Base-by-base conservation (phyloP, 2,113 vertebrate genomes). In the Austrofundulus limnaeus region DNA sequence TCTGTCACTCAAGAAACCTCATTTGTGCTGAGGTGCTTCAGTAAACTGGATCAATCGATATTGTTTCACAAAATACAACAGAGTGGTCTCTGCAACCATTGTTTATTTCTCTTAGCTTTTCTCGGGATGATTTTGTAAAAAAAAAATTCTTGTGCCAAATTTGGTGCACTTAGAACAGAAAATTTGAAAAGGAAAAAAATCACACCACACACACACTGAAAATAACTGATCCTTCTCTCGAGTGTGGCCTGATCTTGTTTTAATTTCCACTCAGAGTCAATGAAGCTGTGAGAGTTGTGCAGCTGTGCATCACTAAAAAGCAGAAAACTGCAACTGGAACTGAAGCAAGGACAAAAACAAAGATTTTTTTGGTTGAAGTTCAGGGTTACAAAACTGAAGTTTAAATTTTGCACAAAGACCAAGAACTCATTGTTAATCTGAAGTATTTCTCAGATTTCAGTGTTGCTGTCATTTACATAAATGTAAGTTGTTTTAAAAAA, bases 21-120 rank as follows among this genome's bases (percentile, higher is more conserved):
- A 57, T 28, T 62, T 69, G 61, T 41, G 38, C 42, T 23, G 16
- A 5, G 63, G 64, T 59, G 42, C 41, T 69, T 37, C 23, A 46
- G 19, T 2, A 43, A 15, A 66, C 17, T 51, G 37, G 58, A 67
- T 54, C 58, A 50, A 70, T 65, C 58, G 49, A 82, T 72, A 46
- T 20, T 38, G 24, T 46, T 62, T 55, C 0, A 0, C 14, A 20
- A 23, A 43, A 63, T 14, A 76, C 42, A 76, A 62, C 19, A 1
- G 25, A 12, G 28, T 25, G 21, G 11, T 67, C 28, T 61, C 49
- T 54, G 50, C 28, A 24, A 21, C 23, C 56, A 71, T 48, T 25
- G 17, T 45, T 61, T 21, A 46, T 54, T 62, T 59, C 13, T 24
- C 31, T 8, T 39, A 43, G 45, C 4, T 52, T 61, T 53, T n/a